These are phyloP conservation scores for Lipophrys pholis DNA, from an alignment of 2,113 vertebrate species.

Conservation along the genomic window DNA sequence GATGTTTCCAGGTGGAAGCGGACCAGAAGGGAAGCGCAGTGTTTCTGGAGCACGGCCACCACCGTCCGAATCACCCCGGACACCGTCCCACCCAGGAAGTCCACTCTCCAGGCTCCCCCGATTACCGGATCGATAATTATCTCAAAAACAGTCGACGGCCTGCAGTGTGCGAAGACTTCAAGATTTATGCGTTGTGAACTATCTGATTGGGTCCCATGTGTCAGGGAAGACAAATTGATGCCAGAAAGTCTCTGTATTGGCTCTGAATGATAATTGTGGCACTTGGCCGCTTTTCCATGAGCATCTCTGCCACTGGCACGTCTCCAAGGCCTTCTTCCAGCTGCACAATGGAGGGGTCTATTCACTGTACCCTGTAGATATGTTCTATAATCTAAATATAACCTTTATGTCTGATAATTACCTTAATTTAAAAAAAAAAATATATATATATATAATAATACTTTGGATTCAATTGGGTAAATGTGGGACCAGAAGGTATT, in stretches of 20 bases:
- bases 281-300: constrained; percentile 38
- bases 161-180: background rate
- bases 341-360: constrained; percentile 8
- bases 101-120: background rate
- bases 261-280: constrained; percentile 49
- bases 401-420: background rate
- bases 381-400: background rate
- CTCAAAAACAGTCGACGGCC: constrained; percentile 4
- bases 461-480: too few relatives aligned
- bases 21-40: constrained; percentile 35
- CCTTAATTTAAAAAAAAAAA: too few relatives aligned
- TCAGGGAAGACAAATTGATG: constrained; percentile 52
- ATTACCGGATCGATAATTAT: constrained; percentile 51
- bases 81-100: constrained; percentile 7
- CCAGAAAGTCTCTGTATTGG: constrained; percentile 31
- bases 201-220: constrained; percentile 35
- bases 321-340: constrained; percentile 25
- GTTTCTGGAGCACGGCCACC: constrained; percentile 58
- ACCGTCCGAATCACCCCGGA: background rate
- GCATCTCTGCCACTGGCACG: constrained; percentile 30
- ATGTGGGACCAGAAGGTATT: too few relatives aligned
- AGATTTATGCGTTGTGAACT: constrained; percentile 35
- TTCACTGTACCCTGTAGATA: background rate
- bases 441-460: too few relatives aligned
- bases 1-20: constrained; percentile 70